Evolutionary conservation across 2,113 vertebrate genomes (phyloP).

Genomic region (Taurulus bubalis): DNA sequence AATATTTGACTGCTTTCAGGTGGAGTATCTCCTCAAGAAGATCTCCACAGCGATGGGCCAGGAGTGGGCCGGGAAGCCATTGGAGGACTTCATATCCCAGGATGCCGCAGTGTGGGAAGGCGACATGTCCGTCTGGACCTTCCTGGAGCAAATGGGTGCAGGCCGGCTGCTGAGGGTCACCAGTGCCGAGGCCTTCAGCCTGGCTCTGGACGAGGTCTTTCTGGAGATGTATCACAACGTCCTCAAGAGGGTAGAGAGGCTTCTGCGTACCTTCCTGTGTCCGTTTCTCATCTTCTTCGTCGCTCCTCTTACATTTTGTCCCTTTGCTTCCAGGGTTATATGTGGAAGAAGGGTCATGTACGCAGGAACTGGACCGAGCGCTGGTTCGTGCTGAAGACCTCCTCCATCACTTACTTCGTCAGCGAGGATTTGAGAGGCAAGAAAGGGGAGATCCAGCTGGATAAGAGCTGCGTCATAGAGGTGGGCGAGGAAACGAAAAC

Average conservation of each 20-base stretch:
- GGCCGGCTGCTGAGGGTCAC: constrained; percentile 75
- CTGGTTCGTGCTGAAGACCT: constrained; percentile 86
- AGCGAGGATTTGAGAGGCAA: constrained; percentile 84
- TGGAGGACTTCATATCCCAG: constrained; percentile 78
- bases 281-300: not conserved
- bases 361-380: constrained; percentile 87
- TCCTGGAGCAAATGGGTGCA: constrained; percentile 79
- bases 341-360: constrained; percentile 87
- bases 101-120: constrained; percentile 69
- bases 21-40: constrained; percentile 86
- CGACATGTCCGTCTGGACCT: constrained; percentile 82
- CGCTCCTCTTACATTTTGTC: not conserved
- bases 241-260: constrained; percentile 80
- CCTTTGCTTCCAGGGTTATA: constrained; percentile 80
- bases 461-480: constrained; percentile 81
- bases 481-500: constrained; percentile 57
- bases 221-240: constrained; percentile 87
- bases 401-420: constrained; percentile 79
- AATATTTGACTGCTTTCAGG: constrained; percentile 57
- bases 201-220: constrained; percentile 83
- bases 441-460: constrained; percentile 83
- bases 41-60: constrained; percentile 80
- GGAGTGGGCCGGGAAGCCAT: constrained; percentile 82
- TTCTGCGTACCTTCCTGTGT: too few relatives aligned
- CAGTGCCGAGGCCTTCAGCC: constrained; percentile 79